Evolutionary conservation across 2,113 vertebrate genomes (phyloP).

Genomic region (Echinops telfairi): DNA sequence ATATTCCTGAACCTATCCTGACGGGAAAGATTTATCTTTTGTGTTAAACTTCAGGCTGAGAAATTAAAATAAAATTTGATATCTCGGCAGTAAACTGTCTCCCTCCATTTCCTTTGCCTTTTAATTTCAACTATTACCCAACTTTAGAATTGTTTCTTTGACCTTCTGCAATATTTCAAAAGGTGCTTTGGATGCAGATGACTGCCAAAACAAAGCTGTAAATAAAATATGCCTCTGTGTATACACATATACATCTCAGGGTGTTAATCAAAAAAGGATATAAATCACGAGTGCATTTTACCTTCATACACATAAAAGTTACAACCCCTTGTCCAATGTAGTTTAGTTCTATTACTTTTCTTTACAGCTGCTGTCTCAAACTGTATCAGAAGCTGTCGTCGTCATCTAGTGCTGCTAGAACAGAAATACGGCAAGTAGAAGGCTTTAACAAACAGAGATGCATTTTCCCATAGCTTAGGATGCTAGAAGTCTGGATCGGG

Average conservation of each 20-base stretch:
- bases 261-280: slow-evolving; percentile 67
- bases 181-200: slow-evolving; percentile 60
- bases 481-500: neutral
- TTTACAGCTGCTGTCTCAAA: slow-evolving; percentile 72
- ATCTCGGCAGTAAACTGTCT: slow-evolving; percentile 66
- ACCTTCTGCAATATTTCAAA: slow-evolving; percentile 72
- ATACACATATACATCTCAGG: slow-evolving; percentile 54
- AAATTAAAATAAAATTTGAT: slow-evolving; percentile 82
- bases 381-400: slow-evolving; percentile 21
- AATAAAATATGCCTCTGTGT: slow-evolving; percentile 62
- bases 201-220: slow-evolving; percentile 65
- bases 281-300: slow-evolving; percentile 68
- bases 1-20: slow-evolving; percentile 69
- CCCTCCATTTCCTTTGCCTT: slow-evolving; percentile 70
- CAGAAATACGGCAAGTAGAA: neutral
- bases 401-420: neutral
- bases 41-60: slow-evolving; percentile 73
- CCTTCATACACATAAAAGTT: slow-evolving; percentile 68
- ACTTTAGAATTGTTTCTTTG: slow-evolving; percentile 71
- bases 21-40: slow-evolving; percentile 77
- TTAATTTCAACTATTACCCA: slow-evolving; percentile 79
- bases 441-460: neutral
- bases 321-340: slow-evolving; percentile 51
- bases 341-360: slow-evolving; percentile 73
- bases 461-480: neutral